These are phyloP conservation scores for Colaptes auratus DNA, from an alignment of 2,113 vertebrate species.

Conservation along the genomic window DNA sequence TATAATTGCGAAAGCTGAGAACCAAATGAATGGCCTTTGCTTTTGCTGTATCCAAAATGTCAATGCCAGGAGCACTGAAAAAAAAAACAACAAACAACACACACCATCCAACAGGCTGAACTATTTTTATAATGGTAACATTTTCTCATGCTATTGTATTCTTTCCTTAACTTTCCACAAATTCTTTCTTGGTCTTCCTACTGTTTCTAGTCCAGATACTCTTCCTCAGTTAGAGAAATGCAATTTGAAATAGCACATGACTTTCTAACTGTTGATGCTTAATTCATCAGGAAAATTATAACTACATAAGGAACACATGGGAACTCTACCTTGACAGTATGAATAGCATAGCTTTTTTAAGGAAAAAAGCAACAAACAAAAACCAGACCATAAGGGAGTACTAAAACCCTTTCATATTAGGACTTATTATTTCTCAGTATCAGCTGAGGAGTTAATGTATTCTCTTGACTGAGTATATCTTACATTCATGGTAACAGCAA, in stretches of 20 bases:
- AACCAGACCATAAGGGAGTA: neutral
- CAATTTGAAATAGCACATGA: neutral
- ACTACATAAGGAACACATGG: neutral
- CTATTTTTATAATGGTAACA: neutral
- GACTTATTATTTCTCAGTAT: neutral
- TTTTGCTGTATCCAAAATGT: conserved; percentile 88
- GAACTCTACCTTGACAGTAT: neutral
- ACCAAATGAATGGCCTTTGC: conserved; percentile 83
- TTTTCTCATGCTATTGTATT: neutral
- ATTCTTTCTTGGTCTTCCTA: neutral
- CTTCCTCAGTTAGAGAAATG: neutral
- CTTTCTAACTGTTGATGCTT: neutral
- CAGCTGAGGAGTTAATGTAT: neutral
- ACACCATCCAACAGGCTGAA: neutral
- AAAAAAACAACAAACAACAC: neutral
- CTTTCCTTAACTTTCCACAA: neutral
- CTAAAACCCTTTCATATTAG: neutral
- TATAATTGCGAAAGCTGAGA: conserved; percentile 89
- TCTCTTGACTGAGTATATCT: neutral
- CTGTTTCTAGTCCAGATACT: neutral
- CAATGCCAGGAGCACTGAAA: conserved; percentile 86
- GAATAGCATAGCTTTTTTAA: neutral
- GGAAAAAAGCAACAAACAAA: neutral
- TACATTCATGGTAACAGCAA: neutral
- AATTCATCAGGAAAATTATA: neutral